A percentile compares a stretch with the other conserved stretches of the same genome.
Evolutionary conservation across 2,888 invertebrate genomes (phyloP).

Genomic region (Scotopteryx bipunctaria): DNA sequence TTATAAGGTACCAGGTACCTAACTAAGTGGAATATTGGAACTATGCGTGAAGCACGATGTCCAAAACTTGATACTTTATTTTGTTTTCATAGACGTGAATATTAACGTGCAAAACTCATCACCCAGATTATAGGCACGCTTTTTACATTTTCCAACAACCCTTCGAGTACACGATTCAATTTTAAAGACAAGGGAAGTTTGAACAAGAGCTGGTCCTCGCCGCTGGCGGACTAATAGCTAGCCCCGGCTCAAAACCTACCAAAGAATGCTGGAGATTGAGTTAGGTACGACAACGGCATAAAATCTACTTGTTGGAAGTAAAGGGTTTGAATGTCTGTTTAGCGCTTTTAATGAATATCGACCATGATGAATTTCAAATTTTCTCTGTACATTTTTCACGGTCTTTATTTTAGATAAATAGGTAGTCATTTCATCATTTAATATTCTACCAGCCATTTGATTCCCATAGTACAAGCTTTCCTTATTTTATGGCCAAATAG

Average conservation of each 20-base stretch:
- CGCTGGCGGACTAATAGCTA: conserved; percentile 37
- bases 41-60: no score
- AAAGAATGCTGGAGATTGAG: conserved; percentile 33
- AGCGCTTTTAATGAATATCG: neutral
- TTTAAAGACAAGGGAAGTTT: conserved; percentile 37
- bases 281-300: conserved; percentile 29
- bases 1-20: no score
- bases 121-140: no score
- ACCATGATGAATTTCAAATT: neutral
- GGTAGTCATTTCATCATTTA: no score
- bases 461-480: no score
- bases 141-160: conserved; percentile 5
- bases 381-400: no score
- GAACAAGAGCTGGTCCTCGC: conserved; percentile 31
- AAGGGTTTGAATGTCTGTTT: conserved; percentile 5
- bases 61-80: no score
- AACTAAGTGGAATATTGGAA: no score
- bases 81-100: neutral
- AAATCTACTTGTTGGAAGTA: conserved; percentile 15
- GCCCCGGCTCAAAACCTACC: conserved; percentile 34
- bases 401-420: no score
- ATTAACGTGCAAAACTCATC: no score
- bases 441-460: no score
- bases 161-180: conserved; percentile 34
- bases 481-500: no score